Conservation (phyloP, 2,888 invertebrate species). For the Acanthosoma haemorrhoidale region DNA sequence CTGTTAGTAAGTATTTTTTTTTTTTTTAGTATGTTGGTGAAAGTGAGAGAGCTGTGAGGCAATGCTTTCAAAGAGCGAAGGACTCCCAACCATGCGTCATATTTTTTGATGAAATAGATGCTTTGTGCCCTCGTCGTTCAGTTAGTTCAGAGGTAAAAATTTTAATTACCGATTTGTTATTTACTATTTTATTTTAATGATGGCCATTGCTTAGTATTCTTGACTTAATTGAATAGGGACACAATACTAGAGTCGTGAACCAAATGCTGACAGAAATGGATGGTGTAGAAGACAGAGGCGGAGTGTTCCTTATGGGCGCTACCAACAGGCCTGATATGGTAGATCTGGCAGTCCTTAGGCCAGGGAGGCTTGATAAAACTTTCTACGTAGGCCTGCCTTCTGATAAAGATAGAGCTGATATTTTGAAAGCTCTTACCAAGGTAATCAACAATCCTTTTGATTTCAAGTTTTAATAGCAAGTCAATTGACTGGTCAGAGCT, state of each 20-base stretch:
- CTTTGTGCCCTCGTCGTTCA: slow-evolving; percentile 84
- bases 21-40: slow-evolving; percentile 85
- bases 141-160: slow-evolving; percentile 59
- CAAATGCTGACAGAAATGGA: slow-evolving; percentile 98
- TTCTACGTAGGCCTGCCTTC: slow-evolving; percentile 86
- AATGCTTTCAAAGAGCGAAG: slow-evolving; percentile 87
- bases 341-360: slow-evolving; percentile 85
- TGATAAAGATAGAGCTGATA: slow-evolving; percentile 73
- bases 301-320: slow-evolving; percentile 92
- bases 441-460: slow-evolving; percentile 49
- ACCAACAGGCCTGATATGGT: slow-evolving; percentile 95
- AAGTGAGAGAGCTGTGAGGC: slow-evolving; percentile 93
- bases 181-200: background rate
- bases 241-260: slow-evolving; percentile 80
- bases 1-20: slow-evolving; percentile 31
- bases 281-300: slow-evolving; percentile 83
- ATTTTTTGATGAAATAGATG: slow-evolving; percentile 97
- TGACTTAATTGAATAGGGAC: slow-evolving; percentile 49
- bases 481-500: too few relatives aligned
- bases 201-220: background rate
- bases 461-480: too few relatives aligned
- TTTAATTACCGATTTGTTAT: background rate
- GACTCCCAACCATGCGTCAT: slow-evolving; percentile 97
- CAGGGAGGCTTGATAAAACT: slow-evolving; percentile 84
- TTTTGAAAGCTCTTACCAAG: slow-evolving; percentile 83